phyloP scores from a whole-genome alignment of 2,113 vertebrate species.

The Passer montanus region DNA sequence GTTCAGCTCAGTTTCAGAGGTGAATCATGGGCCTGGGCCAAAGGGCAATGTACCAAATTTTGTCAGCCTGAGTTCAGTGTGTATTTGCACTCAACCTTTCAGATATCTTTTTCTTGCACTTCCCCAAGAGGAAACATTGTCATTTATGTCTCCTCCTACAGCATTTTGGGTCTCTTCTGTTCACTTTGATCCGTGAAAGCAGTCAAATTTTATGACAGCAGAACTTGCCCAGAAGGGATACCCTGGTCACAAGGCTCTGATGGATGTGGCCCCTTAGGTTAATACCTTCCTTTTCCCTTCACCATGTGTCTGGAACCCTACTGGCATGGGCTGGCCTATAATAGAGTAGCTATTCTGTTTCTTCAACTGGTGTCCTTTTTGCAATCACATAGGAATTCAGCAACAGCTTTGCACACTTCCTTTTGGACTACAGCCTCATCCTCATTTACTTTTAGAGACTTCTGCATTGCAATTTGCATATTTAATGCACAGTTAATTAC shows the following conservation, averaged over 20 bases:
- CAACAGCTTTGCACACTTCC: neutral
- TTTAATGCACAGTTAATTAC: slow-evolving; percentile 21
- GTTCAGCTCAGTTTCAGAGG: neutral
- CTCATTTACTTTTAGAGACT: neutral
- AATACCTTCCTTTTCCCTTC: neutral
- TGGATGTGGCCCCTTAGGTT: neutral
- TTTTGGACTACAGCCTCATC: neutral
- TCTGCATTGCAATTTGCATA: slow-evolving; percentile 6
- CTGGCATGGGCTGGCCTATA: neutral
- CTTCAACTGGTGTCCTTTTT: neutral
- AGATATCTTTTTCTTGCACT: neutral
- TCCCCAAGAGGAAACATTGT: neutral
- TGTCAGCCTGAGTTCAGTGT: neutral
- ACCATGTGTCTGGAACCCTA: neutral
- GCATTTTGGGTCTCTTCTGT: neutral
- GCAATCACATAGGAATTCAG: neutral
- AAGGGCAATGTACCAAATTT: neutral
- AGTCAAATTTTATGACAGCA: neutral
- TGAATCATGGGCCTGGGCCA: neutral
- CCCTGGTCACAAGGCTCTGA: neutral
- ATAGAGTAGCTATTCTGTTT: neutral
- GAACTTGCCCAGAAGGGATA: neutral
- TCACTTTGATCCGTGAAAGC: neutral
- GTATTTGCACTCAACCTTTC: neutral
- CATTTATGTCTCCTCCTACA: neutral